These are phyloP conservation scores for Epirrhoe tristata DNA, from an alignment of 2,888 invertebrate genomes.

Conservation along the genomic window DNA sequence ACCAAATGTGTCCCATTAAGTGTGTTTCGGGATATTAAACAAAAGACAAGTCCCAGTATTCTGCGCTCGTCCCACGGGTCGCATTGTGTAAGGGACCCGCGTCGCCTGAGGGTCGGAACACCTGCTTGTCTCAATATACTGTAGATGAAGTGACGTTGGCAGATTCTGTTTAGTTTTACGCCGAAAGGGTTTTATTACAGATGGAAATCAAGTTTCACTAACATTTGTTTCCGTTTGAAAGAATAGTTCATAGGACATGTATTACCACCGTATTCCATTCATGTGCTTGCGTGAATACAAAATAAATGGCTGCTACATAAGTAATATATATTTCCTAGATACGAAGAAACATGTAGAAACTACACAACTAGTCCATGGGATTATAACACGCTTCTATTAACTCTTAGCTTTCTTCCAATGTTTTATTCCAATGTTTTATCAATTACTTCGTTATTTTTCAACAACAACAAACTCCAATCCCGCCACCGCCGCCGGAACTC, in stretches of 20 bases:
- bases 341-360: no score
- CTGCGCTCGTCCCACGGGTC: background rate
- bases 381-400: no score
- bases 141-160: background rate
- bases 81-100: background rate
- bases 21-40: background rate
- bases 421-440: no score
- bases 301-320: no score
- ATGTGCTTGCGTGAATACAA: no score
- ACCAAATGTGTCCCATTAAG: background rate
- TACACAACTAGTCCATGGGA: no score
- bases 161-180: background rate
- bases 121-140: background rate
- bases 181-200: background rate
- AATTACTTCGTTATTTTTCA: no score
- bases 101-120: background rate
- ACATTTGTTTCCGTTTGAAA: background rate
- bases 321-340: no score
- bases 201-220: background rate
- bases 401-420: no score
- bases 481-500: no score
- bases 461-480: no score
- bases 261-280: no score
- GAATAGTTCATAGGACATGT: background rate
- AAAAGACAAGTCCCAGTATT: background rate